Percentiles rank a stretch among this genome's conserved stretches.
phyloP scores from a whole-genome alignment of 2,888 invertebrate genomes.

The Calameuta pallipes region DNA sequence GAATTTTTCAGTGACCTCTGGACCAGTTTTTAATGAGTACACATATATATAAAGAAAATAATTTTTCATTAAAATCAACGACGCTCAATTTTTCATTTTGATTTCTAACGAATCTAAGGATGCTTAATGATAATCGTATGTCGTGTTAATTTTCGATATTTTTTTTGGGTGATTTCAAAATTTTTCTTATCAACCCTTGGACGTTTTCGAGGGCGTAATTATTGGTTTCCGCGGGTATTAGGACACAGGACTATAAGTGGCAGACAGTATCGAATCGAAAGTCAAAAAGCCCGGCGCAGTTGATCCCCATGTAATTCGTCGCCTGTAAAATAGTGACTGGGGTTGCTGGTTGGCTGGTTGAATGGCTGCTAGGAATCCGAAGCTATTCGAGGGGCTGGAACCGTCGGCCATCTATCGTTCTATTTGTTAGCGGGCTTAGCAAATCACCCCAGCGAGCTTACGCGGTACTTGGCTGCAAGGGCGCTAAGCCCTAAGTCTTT shows the following conservation, averaged over 20 bases:
- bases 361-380: constrained; percentile 25
- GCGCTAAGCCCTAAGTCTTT: constrained; percentile 58
- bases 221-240: too few species aligned
- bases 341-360: constrained; percentile 4
- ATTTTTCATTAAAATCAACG: too few species aligned
- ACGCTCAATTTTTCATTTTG: too few species aligned
- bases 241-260: background rate
- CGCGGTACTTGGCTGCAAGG: constrained; percentile 53
- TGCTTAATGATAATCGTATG: too few species aligned
- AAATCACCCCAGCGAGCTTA: constrained; percentile 65
- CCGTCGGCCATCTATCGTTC: constrained; percentile 64
- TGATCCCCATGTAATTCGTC: constrained; percentile 64
- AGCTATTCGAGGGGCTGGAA: constrained; percentile 45
- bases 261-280: constrained; percentile 58
- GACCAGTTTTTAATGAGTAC: too few species aligned
- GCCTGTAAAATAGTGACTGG: background rate
- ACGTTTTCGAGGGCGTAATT: too few species aligned
- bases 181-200: too few species aligned
- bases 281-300: constrained; percentile 44
- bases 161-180: too few species aligned
- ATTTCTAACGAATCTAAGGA: too few species aligned
- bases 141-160: too few species aligned
- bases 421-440: constrained; percentile 66
- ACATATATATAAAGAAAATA: too few species aligned
- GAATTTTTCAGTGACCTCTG: too few species aligned